These are phyloP conservation scores for Ephydatia muelleri DNA, from an alignment of 37 sponge, comb jelly and placozoan species.

Conservation along the genomic window DNA sequence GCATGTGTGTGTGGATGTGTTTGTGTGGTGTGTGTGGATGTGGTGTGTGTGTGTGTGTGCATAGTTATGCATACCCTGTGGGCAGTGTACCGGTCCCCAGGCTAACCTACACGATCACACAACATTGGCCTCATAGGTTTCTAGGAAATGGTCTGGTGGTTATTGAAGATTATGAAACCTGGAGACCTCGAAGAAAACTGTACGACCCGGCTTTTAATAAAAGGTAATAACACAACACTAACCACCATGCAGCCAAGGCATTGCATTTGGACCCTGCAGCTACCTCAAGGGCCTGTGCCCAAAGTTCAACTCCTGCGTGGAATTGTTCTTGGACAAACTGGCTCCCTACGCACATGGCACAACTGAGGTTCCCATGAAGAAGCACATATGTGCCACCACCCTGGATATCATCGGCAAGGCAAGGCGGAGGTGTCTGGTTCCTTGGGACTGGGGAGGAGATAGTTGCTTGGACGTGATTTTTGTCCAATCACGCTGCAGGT, in stretches of 20 bases:
- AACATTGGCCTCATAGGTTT: too few relatives aligned
- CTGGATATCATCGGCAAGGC: background rate
- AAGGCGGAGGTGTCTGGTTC: background rate
- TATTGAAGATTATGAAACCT: constrained; percentile 15
- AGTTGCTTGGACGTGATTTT: too few relatives aligned
- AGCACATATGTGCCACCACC: background rate
- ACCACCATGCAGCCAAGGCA: too few relatives aligned
- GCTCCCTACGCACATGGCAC: background rate
- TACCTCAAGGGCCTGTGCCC: background rate
- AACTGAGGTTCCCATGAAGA: background rate
- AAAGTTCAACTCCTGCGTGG: background rate
- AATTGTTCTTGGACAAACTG: background rate
- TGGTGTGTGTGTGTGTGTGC: too few relatives aligned
- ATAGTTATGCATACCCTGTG: too few relatives aligned
- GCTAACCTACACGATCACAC: too few relatives aligned
- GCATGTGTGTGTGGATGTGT: too few relatives aligned
- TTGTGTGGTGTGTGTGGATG: too few relatives aligned
- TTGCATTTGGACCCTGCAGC: background rate
- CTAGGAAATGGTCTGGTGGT: background rate
- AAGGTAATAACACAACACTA: background rate
- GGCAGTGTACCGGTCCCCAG: too few relatives aligned
- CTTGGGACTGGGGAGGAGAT: too few relatives aligned
- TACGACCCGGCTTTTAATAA: constrained; percentile 9
- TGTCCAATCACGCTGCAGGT: too few relatives aligned
- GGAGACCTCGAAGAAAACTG: constrained; percentile 7